Percentiles rank a stretch among this genome's conserved stretches.
These are phyloP conservation scores for Apamea monoglypha DNA, from an alignment of 2,888 invertebrate species.

Conservation along the genomic window DNA sequence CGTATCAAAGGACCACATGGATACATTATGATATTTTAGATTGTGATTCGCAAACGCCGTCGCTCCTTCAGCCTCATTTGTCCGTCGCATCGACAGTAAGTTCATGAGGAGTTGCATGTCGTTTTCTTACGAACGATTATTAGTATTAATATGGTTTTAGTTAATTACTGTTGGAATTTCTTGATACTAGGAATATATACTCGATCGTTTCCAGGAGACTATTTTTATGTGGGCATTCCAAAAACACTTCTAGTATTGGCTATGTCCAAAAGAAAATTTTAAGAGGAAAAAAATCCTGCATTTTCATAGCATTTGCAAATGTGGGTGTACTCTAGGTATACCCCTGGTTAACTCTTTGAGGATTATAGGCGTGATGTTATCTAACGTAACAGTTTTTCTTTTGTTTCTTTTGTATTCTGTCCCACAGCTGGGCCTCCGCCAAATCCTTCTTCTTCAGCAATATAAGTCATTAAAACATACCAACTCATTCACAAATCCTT, in stretches of 20 bases:
- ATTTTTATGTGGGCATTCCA: not conserved
- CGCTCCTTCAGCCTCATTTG: conserved; percentile 3
- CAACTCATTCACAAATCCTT: not conserved
- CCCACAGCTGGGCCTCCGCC: not conserved
- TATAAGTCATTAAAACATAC: not conserved
- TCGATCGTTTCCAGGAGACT: not conserved
- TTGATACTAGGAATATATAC: not conserved
- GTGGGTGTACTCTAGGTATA: not conserved
- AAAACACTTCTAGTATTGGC: not conserved
- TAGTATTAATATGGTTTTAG: not conserved
- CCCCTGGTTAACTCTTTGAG: not conserved
- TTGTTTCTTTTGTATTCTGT: not conserved
- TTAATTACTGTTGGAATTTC: not conserved
- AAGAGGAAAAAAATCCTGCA: not conserved
- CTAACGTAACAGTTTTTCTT: not conserved
- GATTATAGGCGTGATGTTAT: not conserved
- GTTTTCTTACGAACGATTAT: conserved; percentile 1
- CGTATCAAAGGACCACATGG: conserved; percentile 1
- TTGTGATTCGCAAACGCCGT: not conserved
- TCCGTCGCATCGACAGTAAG: not conserved
- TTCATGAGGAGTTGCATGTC: not conserved
- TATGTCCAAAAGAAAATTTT: not conserved
- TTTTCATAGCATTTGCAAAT: not conserved
- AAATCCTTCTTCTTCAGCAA: not conserved
- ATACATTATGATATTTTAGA: not conserved